Percentiles rank a stretch among this genome's conserved stretches.
These are phyloP conservation scores for Anadara kagoshimensis DNA, from an alignment of 1,140 invertebrate genomes.

Conservation along the genomic window DNA sequence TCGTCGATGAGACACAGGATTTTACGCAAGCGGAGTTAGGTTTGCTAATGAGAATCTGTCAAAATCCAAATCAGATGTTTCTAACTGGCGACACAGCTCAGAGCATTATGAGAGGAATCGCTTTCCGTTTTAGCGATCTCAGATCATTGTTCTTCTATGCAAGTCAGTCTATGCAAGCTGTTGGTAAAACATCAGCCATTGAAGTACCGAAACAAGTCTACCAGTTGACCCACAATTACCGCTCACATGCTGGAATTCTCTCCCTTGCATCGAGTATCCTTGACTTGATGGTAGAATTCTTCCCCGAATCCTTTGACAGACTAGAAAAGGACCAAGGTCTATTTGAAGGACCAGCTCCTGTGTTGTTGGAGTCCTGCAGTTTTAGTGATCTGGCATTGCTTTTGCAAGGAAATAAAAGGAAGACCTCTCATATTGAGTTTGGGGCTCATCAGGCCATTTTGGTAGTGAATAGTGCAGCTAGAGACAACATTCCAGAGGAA, in stretches of 20 bases:
- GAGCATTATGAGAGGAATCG: conserved; percentile 70
- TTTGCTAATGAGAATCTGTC: conserved; percentile 61
- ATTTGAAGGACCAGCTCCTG: conserved; percentile 65
- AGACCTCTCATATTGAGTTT: conserved; percentile 69
- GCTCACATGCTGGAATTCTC: conserved; percentile 68
- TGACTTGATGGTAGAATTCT: conserved; percentile 65
- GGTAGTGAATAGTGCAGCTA: conserved; percentile 60
- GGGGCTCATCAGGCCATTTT: conserved; percentile 68
- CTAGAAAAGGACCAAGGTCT: conserved; percentile 66
- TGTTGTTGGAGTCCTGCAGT: conserved; percentile 66
- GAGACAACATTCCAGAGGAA: conserved; percentile 56
- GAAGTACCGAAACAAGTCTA: conserved; percentile 56
- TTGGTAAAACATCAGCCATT: conserved; percentile 52
- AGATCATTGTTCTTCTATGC: conserved; percentile 66
- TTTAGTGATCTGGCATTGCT: conserved; percentile 57
- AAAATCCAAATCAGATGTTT: conserved; percentile 69
- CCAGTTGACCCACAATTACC: conserved; percentile 68
- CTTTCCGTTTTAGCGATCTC: conserved; percentile 69
- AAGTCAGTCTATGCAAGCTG: conserved; percentile 48
- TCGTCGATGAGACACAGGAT: conserved; percentile 70
- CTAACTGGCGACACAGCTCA: conserved; percentile 72
- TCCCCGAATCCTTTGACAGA: conserved; percentile 69
- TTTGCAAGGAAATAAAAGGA: conserved; percentile 60
- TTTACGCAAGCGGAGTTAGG: conserved; percentile 70
- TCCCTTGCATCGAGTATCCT: conserved; percentile 65